Conservation (phyloP, 2,797 vertebrate species). For the Moxostoma hubbsi region DNA sequence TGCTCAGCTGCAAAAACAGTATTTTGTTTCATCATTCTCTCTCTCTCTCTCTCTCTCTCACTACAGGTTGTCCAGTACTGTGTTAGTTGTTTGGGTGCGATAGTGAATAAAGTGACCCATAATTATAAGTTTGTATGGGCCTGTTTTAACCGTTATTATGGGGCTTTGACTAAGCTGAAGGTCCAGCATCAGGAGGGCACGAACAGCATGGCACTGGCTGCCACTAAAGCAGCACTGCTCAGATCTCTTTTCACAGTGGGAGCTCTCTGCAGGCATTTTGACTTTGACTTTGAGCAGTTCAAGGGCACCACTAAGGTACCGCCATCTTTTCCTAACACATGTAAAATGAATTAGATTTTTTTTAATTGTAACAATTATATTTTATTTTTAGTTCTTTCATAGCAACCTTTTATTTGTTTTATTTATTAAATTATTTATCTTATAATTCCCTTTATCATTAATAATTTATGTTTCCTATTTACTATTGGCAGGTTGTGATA, state of each 20-base stretch:
- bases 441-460: no score
- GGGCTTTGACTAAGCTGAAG: constrained; percentile 95
- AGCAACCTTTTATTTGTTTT: no score
- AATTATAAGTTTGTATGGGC: constrained; percentile 99
- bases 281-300: constrained; percentile 95
- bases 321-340: not conserved
- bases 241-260: constrained; percentile 97
- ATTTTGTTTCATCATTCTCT: no score
- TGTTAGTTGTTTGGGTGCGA: constrained; percentile 95
- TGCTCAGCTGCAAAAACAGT: no score
- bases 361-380: not conserved
- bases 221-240: constrained; percentile 94
- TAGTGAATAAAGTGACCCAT: constrained; percentile 97
- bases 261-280: constrained; percentile 94
- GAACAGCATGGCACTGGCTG: constrained; percentile 87
- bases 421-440: no score
- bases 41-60: not conserved
- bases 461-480: no score
- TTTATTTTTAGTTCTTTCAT: no score
- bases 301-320: constrained; percentile 93
- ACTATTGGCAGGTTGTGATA: constrained; percentile 85
- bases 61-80: constrained; percentile 94
- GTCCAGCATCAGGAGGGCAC: constrained; percentile 93
- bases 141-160: constrained; percentile 97
- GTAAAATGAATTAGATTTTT: not conserved